Evolutionary conservation across 1,140 invertebrate genomes (phyloP), one percentile per base, ranked within the genome.

Genomic region (Euura lappo): DNA sequence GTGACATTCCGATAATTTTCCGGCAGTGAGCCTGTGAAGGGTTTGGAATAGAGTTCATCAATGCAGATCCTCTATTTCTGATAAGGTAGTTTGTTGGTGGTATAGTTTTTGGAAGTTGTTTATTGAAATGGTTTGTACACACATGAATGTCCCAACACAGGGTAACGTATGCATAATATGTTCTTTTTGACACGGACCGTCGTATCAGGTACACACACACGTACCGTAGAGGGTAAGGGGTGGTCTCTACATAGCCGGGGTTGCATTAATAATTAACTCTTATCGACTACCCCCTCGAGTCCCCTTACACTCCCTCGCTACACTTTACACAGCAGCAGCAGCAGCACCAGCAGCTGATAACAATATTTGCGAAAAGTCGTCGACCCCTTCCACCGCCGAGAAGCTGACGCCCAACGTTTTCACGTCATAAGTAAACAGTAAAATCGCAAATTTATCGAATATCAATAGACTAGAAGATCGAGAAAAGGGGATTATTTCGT

Each of bases 301-400:
- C 28, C 28, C 28, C 28, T 28, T 28, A 28, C 28, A 28, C 28
- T 28, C 28, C 28, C 28, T 28, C 28, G 28, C 28, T 28, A 28
- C 28, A 28, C 28, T 28, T 28, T 28, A 28, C 28, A 28, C 28
- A 28, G 28, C 28, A 28, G 28, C 28, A 28, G 28, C 28, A 28
- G 28, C 28, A 28, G 28, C 28, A 28, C 28, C 28, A 28, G 28
- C 42, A 66, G 28, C 60, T 72, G 66, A 72, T 72, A 69, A 72
- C 68, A 45, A 72, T 72, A 72, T 65, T 72, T 72, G 45, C 72
- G 10, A 11, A 72, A 72, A 51, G 60, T 65, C 72, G 45, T 68
- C 66, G 11, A 68, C 10, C 66, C 66, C 66, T 42, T 6, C 8
- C 44, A 42, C 13, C 66, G 44, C 8, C 28, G 28, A 42, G 28